These are phyloP conservation scores for Oostethus manadensis DNA, from an alignment of 2,113 vertebrate genomes.

Conservation along the genomic window DNA sequence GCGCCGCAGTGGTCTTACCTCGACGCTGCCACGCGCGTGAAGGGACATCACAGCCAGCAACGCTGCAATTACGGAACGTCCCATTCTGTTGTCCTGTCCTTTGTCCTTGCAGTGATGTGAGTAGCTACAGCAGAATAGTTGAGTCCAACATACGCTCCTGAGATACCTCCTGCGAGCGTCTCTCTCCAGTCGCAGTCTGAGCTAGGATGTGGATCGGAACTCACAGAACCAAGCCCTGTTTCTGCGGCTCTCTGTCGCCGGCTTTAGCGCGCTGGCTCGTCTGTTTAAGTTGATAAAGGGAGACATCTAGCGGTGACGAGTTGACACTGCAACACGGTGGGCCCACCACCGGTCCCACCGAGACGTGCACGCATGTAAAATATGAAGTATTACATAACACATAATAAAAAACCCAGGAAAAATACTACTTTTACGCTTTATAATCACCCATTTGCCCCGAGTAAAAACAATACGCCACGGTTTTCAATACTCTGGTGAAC, in stretches of 20 bases:
- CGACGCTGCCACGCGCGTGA: slow-evolving; percentile 57
- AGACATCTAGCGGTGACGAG: slow-evolving; percentile 48
- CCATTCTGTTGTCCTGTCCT: slow-evolving; percentile 61
- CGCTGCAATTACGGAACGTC: slow-evolving; percentile 60
- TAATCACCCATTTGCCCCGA: too few relatives aligned
- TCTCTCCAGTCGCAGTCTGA: slow-evolving; percentile 58
- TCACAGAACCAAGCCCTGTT: slow-evolving; percentile 71
- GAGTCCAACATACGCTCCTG: slow-evolving; percentile 46
- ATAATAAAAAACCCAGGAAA: too few relatives aligned
- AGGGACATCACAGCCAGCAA: slow-evolving; percentile 64
- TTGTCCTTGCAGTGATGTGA: slow-evolving; percentile 27
- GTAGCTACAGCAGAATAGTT: slow-evolving; percentile 29
- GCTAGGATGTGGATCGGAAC: slow-evolving; percentile 49
- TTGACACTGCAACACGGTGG: neutral
- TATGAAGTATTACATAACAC: too few relatives aligned
- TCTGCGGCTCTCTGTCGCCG: slow-evolving; percentile 58
- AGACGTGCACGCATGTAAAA: too few relatives aligned
- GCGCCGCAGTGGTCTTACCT: slow-evolving; percentile 59
- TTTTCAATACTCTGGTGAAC: too few relatives aligned
- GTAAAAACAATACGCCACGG: too few relatives aligned
- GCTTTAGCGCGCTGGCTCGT: neutral
- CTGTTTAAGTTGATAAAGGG: slow-evolving; percentile 24
- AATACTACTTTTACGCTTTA: too few relatives aligned
- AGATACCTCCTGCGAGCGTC: slow-evolving; percentile 59
- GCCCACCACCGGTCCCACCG: too few relatives aligned